A percentile compares a stretch with the other conserved stretches of the same genome.
Evolutionary conservation across 2,113 vertebrate genomes (phyloP).

Genomic region (Parotia lawesii): DNA sequence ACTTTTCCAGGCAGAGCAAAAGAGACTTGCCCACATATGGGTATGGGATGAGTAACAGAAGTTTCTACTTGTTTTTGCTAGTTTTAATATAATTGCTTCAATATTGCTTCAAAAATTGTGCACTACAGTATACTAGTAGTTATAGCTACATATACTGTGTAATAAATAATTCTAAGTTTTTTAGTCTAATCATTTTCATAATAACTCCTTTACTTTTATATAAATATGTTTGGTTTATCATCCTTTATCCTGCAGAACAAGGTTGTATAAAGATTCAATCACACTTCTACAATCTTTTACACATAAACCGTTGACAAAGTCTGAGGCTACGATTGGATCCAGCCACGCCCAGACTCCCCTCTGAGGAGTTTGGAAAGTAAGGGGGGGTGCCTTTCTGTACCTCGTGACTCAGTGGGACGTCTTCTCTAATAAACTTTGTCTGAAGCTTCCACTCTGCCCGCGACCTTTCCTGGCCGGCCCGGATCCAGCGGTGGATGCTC

Average conservation of each 20-base stretch:
- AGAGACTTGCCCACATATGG: neutral
- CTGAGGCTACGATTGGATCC: rapidly evolving
- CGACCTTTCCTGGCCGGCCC: rapidly evolving
- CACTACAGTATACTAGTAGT: neutral
- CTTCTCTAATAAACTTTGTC: neutral
- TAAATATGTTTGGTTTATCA: neutral
- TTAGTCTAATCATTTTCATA: neutral
- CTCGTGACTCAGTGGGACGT: neutral
- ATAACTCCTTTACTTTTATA: neutral
- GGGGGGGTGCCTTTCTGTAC: neutral
- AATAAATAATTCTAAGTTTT: neutral
- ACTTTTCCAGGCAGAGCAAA: neutral
- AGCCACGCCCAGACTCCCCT: neutral
- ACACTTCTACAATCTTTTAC: too few species aligned
- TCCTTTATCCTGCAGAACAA: neutral
- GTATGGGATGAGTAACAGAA: neutral
- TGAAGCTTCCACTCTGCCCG: rapidly evolving
- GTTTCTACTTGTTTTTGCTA: neutral
- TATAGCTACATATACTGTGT: too few species aligned
- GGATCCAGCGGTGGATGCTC: rapidly evolving
- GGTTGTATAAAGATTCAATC: neutral
- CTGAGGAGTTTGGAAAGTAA: neutral
- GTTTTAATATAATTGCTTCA: neutral
- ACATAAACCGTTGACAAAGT: rapidly evolving
- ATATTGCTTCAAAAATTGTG: neutral